A percentile compares a stretch with the other conserved stretches of the same genome.
Conservation (phyloP, 2,797 vertebrate species). For the Meriones psammophilus region DNA sequence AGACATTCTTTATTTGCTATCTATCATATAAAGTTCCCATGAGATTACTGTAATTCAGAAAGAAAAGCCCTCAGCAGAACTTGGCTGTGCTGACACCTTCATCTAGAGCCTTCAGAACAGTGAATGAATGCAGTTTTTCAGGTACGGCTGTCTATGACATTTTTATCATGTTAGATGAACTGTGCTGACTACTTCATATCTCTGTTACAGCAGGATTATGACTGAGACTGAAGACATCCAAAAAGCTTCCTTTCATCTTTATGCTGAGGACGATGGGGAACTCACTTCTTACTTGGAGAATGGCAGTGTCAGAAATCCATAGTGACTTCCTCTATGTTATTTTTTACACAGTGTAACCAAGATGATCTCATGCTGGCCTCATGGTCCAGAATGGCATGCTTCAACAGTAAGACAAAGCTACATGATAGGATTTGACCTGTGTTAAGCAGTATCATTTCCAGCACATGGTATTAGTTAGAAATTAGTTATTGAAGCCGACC, state of each 20-base stretch:
- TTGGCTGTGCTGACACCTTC: accelerated
- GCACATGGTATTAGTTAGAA: not conserved
- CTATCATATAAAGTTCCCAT: accelerated
- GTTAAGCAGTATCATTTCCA: not conserved
- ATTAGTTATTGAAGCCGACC: not conserved
- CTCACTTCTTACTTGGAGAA: not conserved
- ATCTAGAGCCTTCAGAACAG: not conserved
- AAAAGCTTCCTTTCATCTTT: not conserved
- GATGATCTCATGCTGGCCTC: not conserved
- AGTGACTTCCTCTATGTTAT: not conserved
- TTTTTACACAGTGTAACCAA: not conserved
- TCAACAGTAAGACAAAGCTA: not conserved
- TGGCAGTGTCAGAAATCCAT: accelerated
- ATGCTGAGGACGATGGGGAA: not conserved
- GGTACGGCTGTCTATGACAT: not conserved
- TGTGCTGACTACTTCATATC: not conserved
- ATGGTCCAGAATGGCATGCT: not conserved
- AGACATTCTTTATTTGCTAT: not conserved
- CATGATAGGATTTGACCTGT: not conserved
- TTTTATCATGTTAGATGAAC: not conserved
- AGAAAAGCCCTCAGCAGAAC: not conserved
- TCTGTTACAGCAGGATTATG: not conserved
- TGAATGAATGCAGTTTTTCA: not conserved
- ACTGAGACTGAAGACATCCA: not conserved
- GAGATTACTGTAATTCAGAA: not conserved